A percentile compares a stretch with the other conserved stretches of the same genome.
Conservation (phyloP, 2,113 vertebrate genomes). For the Brachypteracias leptosomus region DNA sequence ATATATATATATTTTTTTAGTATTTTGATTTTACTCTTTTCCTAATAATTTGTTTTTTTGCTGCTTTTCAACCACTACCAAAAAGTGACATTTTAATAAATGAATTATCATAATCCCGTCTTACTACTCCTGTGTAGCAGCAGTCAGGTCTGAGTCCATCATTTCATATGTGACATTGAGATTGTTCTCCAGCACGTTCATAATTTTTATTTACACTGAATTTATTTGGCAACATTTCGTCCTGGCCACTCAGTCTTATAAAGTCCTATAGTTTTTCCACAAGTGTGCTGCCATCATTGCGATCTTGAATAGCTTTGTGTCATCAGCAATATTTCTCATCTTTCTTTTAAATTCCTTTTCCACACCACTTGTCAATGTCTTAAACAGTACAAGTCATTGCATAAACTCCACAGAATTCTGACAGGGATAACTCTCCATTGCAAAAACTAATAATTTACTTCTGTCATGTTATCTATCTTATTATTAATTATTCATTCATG, state of each 20-base stretch:
- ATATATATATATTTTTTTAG: not conserved
- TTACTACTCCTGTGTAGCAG: not conserved
- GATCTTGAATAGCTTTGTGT: not conserved
- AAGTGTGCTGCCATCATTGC: not conserved
- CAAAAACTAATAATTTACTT: not conserved
- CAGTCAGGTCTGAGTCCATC: not conserved
- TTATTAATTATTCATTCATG: not conserved
- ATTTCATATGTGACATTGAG: not conserved
- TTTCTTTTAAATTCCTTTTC: not conserved
- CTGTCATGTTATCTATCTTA: not conserved
- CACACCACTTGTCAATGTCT: not conserved
- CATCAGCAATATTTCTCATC: not conserved
- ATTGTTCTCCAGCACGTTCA: not conserved
- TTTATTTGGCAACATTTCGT: not conserved
- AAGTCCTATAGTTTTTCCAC: not conserved
- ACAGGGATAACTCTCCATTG: not conserved
- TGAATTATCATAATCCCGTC: not conserved
- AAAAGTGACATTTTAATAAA: not conserved
- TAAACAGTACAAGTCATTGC: not conserved
- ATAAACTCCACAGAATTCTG: not conserved
- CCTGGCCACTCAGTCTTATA: not conserved
- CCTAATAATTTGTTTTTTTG: not conserved
- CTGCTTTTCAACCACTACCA: not conserved
- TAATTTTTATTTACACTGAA: not conserved
- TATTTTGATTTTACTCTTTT: not conserved